Evolutionary conservation across 2,797 vertebrate species (phyloP).

Genomic region (Squalus acanthias): DNA sequence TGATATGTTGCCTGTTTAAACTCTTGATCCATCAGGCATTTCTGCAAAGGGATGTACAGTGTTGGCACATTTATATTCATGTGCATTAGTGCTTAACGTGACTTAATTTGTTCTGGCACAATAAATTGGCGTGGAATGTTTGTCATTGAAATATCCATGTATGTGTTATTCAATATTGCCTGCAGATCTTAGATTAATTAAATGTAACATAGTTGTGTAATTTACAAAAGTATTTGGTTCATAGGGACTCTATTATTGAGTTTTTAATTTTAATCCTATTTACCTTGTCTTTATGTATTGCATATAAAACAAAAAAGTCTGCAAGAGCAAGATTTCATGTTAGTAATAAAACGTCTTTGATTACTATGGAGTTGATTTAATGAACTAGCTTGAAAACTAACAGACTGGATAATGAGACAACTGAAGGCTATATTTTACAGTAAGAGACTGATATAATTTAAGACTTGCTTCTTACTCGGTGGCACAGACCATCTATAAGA

Average conservation of each 20-base stretch:
- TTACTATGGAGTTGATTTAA: not conserved
- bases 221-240: not conserved
- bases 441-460: constrained; percentile 16
- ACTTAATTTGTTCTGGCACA: not conserved
- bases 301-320: not conserved
- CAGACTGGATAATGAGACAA: not conserved
- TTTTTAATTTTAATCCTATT: not conserved
- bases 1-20: not conserved
- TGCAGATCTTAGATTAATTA: not conserved
- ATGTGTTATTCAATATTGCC: not conserved
- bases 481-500: not conserved
- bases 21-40: not conserved
- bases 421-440: not conserved
- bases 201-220: not conserved
- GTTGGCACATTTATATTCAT: not conserved
- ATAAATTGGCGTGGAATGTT: not conserved
- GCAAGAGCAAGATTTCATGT: constrained; percentile 7
- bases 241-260: not conserved
- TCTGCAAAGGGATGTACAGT: not conserved
- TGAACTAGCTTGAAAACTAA: not conserved
- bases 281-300: not conserved
- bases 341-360: not conserved
- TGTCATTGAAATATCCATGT: not conserved
- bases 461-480: not conserved
- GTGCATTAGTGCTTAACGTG: not conserved